Base-by-base conservation (phyloP, 2,888 invertebrate species). In the Eupelmus urozonus region DNA sequence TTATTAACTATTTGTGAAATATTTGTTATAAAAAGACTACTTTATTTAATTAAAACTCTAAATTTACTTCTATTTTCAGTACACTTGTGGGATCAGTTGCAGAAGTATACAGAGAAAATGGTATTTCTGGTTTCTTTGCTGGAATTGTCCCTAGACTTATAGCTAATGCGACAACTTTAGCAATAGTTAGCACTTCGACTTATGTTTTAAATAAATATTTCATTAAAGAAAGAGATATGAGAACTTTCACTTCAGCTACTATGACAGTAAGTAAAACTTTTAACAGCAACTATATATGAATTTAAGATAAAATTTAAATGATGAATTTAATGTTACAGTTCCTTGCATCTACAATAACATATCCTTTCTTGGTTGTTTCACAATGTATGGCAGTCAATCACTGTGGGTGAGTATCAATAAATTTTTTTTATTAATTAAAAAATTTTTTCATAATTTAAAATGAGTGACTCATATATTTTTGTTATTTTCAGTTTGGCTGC, bases 311-410 rank as follows among this genome's bases (percentile, higher is more conserved):
- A 9, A 65, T 45, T 45, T 29, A 34, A 66, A 62, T 11, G 5
- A 7, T 59, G 40, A 4, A 53, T 59, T 55, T 55, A 66, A 60
- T 65, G 69, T 87, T 82, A 83, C 90, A 92, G 93, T 95, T 97
- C 89, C 90, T 97, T 69, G 95, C 96, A 77, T 93, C 95, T 80
- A 95, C 96, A 74, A 87, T 97, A 80, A 95, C 97, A n/a, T 98
- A 99, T 90, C 98, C 98, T 23, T 94, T 98, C 88, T 94, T 95
- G 88, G 95, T 98, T 78, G 97, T 98, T 0, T 95, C 96, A 13
- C 96, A 96, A 77, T 96, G 97, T 85, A 97, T 98, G 96, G 93
- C 95, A 78, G 95, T 98, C 11, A 94, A 94, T 79, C 94, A 96
- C 79, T 94, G 94, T 18, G 94, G 93, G 92, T 93, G 87, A 88